Evolutionary conservation across 2,797 vertebrate genomes (phyloP).

Genomic region (Helostoma temminkii): DNA sequence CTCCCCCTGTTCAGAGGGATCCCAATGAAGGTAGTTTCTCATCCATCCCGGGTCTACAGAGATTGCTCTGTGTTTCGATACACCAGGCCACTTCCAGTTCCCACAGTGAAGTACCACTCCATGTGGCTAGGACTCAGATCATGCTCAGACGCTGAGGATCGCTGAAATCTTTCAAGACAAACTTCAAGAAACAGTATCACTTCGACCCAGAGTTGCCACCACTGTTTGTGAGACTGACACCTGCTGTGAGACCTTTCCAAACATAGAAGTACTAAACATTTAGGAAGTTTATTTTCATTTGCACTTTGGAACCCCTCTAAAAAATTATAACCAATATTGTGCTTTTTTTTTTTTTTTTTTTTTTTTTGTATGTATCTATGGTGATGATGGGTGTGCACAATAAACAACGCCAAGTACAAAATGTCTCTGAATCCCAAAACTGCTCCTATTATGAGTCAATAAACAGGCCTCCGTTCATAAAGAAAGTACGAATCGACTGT

Average conservation of each 20-base stretch:
- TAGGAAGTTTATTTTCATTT: neutral
- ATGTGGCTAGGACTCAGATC: slow-evolving; percentile 23
- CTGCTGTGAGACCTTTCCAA: neutral
- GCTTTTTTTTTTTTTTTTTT: too few relatives aligned
- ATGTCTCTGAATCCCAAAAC: too few relatives aligned
- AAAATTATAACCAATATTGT: too few relatives aligned
- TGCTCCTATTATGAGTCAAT: too few relatives aligned
- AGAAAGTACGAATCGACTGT: too few relatives aligned
- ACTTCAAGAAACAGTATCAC: slow-evolving; percentile 22
- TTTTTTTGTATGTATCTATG: too few relatives aligned
- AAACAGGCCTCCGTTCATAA: too few relatives aligned
- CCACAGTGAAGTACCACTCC: slow-evolving; percentile 75
- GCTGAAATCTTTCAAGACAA: slow-evolving; percentile 13
- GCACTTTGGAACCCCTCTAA: neutral
- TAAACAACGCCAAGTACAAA: too few relatives aligned
- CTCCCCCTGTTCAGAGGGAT: slow-evolving; percentile 63
- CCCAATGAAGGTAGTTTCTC: slow-evolving; percentile 81
- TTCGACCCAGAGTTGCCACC: slow-evolving; percentile 15
- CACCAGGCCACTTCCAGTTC: slow-evolving; percentile 64
- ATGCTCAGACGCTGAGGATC: slow-evolving; percentile 52
- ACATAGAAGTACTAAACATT: neutral
- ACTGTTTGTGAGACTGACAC: neutral
- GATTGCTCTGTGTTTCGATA: slow-evolving; percentile 59
- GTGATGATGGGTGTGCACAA: too few relatives aligned
- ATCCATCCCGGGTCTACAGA: slow-evolving; percentile 77